These are phyloP conservation scores for Cephus spinipes DNA, from an alignment of 2,888 invertebrate genomes.

Conservation along the genomic window DNA sequence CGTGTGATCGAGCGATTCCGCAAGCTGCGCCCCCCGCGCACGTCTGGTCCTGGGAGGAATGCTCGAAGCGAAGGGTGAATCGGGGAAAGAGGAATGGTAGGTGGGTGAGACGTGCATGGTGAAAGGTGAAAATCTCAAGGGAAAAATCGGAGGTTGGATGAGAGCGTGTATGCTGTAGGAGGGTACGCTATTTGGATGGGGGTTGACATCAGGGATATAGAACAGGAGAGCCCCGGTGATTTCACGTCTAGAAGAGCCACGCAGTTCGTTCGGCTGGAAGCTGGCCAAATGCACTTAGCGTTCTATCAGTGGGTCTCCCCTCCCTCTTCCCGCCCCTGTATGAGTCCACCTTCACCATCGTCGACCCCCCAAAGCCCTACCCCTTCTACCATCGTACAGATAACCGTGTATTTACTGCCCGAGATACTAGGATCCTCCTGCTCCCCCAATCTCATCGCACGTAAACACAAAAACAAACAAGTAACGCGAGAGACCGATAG, in stretches of 20 bases:
- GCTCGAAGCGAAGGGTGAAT: neutral
- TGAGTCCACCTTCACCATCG: neutral
- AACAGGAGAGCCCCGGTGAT: conserved; percentile 36
- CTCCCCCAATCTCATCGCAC: conserved; percentile 31
- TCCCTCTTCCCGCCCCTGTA: neutral
- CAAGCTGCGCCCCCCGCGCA: neutral
- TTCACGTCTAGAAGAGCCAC: conserved; percentile 44
- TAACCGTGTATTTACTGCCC: conserved; percentile 51
- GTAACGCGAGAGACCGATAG: conserved; percentile 5
- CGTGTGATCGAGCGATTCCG: neutral
- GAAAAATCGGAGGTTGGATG: neutral
- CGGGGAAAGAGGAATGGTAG: neutral
- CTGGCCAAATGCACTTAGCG: conserved; percentile 62
- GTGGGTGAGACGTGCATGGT: neutral
- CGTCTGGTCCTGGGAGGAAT: neutral
- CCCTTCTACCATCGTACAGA: conserved; percentile 26
- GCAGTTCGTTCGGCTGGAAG: conserved; percentile 49
- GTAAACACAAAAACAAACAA: conserved; percentile 40
- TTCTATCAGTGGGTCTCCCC: conserved; percentile 50
- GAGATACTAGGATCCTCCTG: conserved; percentile 42
- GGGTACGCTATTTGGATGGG: neutral
- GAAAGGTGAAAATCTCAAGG: neutral
- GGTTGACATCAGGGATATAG: neutral
- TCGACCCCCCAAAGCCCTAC: neutral
- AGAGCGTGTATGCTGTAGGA: neutral